These are phyloP conservation scores for Drosophila fulvimacula DNA, from an alignment of 2,888 invertebrate species.

Conservation along the genomic window DNA sequence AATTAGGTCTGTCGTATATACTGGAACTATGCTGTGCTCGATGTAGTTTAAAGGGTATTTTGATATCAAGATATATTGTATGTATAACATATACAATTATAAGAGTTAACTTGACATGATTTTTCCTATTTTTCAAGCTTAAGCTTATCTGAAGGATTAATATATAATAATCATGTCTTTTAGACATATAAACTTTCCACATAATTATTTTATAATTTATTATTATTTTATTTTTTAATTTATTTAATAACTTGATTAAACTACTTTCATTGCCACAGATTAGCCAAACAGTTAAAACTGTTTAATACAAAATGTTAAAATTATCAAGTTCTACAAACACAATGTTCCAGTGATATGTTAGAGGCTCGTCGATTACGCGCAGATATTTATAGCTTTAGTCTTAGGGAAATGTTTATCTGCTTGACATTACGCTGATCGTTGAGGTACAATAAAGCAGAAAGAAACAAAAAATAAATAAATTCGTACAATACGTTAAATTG, in stretches of 20 bases:
- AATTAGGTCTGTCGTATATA: conserved; percentile 9
- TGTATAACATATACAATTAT: no score
- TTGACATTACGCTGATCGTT: conserved; percentile 21
- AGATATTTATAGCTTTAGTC: conserved; percentile 11
- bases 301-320: conserved; percentile 10
- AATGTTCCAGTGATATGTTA: not conserved
- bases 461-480: conserved; percentile 22
- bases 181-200: no score
- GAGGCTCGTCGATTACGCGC: conserved; percentile 8
- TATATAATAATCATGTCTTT: no score
- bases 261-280: conserved; percentile 25
- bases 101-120: no score
- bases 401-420: conserved; percentile 26
- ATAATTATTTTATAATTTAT: no score
- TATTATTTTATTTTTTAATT: no score
- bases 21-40: not conserved
- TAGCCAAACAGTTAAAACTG: conserved; percentile 3
- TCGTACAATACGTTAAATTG: conserved; percentile 32
- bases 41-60: not conserved
- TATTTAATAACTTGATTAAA: no score
- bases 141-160: no score
- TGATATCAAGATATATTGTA: not conserved
- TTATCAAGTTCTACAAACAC: not conserved
- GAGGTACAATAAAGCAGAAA: not conserved
- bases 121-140: no score